phyloP scores from a whole-genome alignment of 2,113 vertebrate species.

The Rhinopomastus cyanomelas region DNA sequence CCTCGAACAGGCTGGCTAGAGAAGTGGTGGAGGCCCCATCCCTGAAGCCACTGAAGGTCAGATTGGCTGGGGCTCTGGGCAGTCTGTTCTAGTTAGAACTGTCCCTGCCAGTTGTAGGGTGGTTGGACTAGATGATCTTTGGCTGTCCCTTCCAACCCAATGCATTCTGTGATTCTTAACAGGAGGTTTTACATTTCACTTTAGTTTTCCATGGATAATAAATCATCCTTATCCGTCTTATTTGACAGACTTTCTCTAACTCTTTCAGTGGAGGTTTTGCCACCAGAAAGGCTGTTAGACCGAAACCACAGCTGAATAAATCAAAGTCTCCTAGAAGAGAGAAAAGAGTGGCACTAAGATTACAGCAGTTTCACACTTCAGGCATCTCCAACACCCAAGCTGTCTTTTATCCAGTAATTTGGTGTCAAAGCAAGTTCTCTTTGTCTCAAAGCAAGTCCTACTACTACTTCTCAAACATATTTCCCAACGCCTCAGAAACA shows the following conservation, averaged over 20 bases:
- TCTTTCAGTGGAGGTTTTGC: neutral
- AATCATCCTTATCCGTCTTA: fast-evolving
- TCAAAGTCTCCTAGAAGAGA: neutral
- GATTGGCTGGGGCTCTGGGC: too few relatives aligned
- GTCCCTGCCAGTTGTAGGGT: too few relatives aligned
- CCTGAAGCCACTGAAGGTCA: too few relatives aligned
- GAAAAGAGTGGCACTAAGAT: neutral
- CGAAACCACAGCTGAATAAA: neutral
- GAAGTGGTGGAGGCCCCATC: too few relatives aligned
- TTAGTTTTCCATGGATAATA: neutral
- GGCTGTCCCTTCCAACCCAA: too few relatives aligned
- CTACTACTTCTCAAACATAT: neutral
- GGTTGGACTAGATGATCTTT: too few relatives aligned
- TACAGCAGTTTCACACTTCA: neutral
- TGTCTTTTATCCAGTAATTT: neutral
- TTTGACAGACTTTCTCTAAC: neutral
- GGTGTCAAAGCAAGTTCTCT: too few relatives aligned
- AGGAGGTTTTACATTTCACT: neutral
- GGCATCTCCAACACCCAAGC: neutral
- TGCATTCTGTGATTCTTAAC: neutral
- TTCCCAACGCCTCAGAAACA: neutral
- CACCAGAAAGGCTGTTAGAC: neutral
- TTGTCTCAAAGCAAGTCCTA: neutral
- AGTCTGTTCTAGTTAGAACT: too few relatives aligned
- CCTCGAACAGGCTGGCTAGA: too few relatives aligned